These are phyloP conservation scores for Bombyx huttoni DNA, from an alignment of 2,888 invertebrate genomes.

Conservation along the genomic window DNA sequence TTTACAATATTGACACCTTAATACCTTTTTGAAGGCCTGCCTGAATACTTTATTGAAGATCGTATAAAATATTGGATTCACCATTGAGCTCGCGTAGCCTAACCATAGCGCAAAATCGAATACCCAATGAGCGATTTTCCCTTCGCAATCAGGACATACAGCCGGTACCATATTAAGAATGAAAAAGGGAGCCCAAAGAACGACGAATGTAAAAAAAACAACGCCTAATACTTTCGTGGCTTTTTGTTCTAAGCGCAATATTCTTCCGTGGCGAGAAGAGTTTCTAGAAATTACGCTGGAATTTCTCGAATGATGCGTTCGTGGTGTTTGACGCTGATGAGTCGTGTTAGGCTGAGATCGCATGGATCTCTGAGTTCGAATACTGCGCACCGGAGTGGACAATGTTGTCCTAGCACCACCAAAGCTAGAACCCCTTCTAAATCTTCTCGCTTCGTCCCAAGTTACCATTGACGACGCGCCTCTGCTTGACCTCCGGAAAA, in stretches of 20 bases:
- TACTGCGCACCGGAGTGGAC: conserved; percentile 61
- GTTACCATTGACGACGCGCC: conserved; percentile 85
- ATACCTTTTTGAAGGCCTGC: conserved; percentile 89
- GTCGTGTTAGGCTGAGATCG: conserved; percentile 46
- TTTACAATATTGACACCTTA: conserved; percentile 82
- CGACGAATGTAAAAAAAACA: conserved; percentile 94
- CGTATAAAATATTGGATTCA: conserved; percentile 96
- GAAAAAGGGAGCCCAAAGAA: conserved; percentile 97
- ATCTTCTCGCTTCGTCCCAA: conserved; percentile 78
- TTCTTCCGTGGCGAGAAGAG: conserved; percentile 86
- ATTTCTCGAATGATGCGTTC: conserved; percentile 83
- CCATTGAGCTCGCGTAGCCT: conserved; percentile 94
- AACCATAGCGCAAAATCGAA: conserved; percentile 93
- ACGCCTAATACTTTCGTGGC: conserved; percentile 96
- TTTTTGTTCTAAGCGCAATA: conserved; percentile 92
- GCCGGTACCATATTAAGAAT: conserved; percentile 89
- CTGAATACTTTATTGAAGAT: conserved; percentile 96
- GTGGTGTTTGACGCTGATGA: conserved; percentile 66
- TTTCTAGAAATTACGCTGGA: conserved; percentile 87
- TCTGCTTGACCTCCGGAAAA: conserved; percentile 65
- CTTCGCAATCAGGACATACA: conserved; percentile 85
- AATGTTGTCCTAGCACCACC: conserved; percentile 76
- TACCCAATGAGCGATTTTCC: conserved; percentile 81
- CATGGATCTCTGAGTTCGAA: conserved; percentile 47
- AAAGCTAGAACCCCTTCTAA: conserved; percentile 79